phyloP scores from a whole-genome alignment of 2,113 vertebrate species.

The Chaetura pelagica region DNA sequence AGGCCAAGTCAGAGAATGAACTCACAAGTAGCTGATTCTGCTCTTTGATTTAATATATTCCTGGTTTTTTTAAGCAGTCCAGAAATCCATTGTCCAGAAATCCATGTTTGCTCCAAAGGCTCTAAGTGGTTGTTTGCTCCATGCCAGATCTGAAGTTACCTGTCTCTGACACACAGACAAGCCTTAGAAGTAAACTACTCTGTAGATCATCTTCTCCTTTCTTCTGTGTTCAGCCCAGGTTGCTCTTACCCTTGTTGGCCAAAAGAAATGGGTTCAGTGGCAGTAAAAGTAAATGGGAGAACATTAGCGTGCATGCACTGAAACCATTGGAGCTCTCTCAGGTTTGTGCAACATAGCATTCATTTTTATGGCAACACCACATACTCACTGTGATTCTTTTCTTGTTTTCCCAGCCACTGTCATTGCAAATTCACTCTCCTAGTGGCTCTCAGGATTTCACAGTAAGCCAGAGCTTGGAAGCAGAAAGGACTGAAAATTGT shows the following conservation, averaged over 20 bases:
- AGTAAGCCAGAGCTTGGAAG: background rate
- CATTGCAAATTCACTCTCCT: background rate
- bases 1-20: background rate
- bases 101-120: background rate
- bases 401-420: background rate
- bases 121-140: background rate
- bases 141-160: background rate
- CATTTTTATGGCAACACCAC: background rate
- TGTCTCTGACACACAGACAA: background rate
- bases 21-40: background rate
- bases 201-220: background rate
- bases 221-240: background rate
- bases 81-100: background rate
- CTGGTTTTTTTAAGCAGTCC: background rate
- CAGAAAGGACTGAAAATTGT: background rate
- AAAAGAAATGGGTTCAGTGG: background rate
- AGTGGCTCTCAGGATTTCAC: background rate
- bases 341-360: rapidly evolving
- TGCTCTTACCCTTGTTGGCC: background rate
- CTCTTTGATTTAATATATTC: background rate
- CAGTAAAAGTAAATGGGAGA: background rate
- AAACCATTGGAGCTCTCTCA: background rate
- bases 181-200: background rate
- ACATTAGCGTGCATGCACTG: background rate
- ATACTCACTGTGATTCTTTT: background rate